Evolutionary conservation across 2,888 invertebrate genomes (phyloP).

Genomic region (Drosophila buzzatii): DNA sequence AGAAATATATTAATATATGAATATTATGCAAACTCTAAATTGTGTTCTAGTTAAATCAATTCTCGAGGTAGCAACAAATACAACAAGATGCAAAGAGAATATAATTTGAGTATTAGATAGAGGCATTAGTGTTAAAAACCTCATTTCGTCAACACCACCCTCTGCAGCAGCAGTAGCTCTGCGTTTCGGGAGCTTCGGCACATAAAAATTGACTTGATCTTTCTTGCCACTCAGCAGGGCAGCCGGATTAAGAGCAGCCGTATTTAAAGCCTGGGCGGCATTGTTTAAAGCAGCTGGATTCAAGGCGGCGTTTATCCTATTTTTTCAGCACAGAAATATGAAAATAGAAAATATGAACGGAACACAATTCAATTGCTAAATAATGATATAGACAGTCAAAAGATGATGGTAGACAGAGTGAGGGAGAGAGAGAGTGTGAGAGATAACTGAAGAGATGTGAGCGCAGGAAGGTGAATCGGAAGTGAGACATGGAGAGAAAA

Average conservation of each 20-base stretch:
- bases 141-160: conserved; percentile 70
- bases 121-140: conserved; percentile 72
- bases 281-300: conserved; percentile 80
- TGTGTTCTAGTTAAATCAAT: conserved; percentile 5
- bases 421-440: conserved; percentile 8
- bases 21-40: conserved; percentile 19
- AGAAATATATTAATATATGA: conserved; percentile 26
- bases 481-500: neutral
- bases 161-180: conserved; percentile 57
- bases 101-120: conserved; percentile 24
- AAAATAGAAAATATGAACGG: conserved; percentile 42
- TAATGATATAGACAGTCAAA: conserved; percentile 19
- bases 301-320: conserved; percentile 80
- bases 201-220: conserved; percentile 82
- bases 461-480: no score
- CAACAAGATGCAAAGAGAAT: conserved; percentile 57
- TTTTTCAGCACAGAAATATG: conserved; percentile 50
- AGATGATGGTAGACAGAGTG: neutral
- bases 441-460: neutral
- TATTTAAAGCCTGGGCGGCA: conserved; percentile 79
- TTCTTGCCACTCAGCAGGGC: conserved; percentile 79
- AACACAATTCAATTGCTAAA: conserved; percentile 26
- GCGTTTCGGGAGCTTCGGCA: conserved; percentile 80
- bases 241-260: conserved; percentile 80
- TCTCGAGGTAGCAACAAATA: conserved; percentile 40